These are phyloP conservation scores for Orchestes rusci DNA, from an alignment of 2,888 invertebrate genomes.

Conservation along the genomic window DNA sequence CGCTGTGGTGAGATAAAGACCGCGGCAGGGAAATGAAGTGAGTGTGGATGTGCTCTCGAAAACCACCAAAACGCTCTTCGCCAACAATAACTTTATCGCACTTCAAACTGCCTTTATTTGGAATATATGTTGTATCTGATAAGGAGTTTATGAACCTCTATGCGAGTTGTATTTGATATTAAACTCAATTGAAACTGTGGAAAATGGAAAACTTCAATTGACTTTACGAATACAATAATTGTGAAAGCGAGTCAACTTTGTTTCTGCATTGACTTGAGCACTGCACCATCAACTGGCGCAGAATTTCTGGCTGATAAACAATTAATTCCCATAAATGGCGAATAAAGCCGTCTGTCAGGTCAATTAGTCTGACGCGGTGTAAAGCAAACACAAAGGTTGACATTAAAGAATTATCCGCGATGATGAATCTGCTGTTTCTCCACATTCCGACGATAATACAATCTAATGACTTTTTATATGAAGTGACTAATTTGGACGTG, in stretches of 20 bases:
- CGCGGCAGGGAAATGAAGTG: slow-evolving; percentile 26
- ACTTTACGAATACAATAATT: no score
- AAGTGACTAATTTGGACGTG: no score
- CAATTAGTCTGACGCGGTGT: slow-evolving; percentile 18
- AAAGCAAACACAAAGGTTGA: slow-evolving; percentile 17
- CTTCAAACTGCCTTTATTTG: slow-evolving; percentile 28
- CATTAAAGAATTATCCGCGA: slow-evolving; percentile 17
- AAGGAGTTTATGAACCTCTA: no score
- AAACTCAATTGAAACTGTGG: no score
- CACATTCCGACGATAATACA: no score
- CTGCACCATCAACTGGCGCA: no score
- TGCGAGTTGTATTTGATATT: no score
- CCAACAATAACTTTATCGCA: slow-evolving; percentile 44
- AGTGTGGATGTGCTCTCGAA: slow-evolving; percentile 24
- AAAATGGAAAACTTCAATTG: no score
- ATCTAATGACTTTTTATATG: no score
- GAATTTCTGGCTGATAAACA: slow-evolving; percentile 13
- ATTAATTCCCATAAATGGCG: slow-evolving; percentile 19
- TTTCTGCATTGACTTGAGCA: no score
- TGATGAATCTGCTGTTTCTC: slow-evolving; percentile 19
- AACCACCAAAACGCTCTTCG: slow-evolving; percentile 33
- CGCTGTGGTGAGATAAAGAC: slow-evolving; percentile 23
- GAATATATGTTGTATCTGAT: no score
- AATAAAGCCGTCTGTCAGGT: slow-evolving; percentile 18
- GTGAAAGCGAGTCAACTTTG: no score